Base-by-base conservation (phyloP, 1,140 invertebrate genomes). In the Ericerus pela region DNA sequence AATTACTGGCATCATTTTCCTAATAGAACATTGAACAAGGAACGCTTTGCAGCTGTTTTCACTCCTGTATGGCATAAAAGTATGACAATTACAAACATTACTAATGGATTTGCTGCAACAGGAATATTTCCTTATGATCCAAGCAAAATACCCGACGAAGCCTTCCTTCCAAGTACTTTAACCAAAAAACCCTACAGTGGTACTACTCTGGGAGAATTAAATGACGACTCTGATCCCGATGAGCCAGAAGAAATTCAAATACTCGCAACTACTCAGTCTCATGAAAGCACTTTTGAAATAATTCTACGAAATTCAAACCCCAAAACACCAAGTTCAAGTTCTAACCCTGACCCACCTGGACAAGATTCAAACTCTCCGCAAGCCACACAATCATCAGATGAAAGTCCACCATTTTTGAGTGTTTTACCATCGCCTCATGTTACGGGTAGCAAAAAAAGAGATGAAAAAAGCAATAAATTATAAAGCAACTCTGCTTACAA, bases 121-220 rank as follows among this genome's bases (percentile, higher is more conserved):
- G 64, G 61, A 26, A 62, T 64, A 10, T 60, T 52, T 47, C 63
- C 62, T 22, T 62, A 61, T 20, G 58, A 66, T 56, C 59, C 33
- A 11, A 12, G 55, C 29, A 28, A 33, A 5, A 56, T 63, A 26
- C 60, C 61, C 47, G 59, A 61, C 31, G 47, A 59, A 47, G 55
- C 53, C 11, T 61, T 54, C 51, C 57, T 52, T 20, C 28, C 53
- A 5, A 30, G 27, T 36, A 30, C 20, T 20, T 31, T 54, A 8
- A 3, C 53, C 53, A 54, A 33, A 54, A 5, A 53, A 5, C 8
- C 26, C 28, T 12, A 11, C 22, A 11, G 51, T 27, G 27, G 51
- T 53, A 8, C 8, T 33, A 33, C n/a, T n/a, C n/a, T n/a, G n/a
- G 31, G n/a, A 10, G n/a, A 33, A 33, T 33, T n/a, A 33, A 33